Evolutionary conservation across 2,888 invertebrate genomes (phyloP).

Genomic region (Agrotis exclamationis): DNA sequence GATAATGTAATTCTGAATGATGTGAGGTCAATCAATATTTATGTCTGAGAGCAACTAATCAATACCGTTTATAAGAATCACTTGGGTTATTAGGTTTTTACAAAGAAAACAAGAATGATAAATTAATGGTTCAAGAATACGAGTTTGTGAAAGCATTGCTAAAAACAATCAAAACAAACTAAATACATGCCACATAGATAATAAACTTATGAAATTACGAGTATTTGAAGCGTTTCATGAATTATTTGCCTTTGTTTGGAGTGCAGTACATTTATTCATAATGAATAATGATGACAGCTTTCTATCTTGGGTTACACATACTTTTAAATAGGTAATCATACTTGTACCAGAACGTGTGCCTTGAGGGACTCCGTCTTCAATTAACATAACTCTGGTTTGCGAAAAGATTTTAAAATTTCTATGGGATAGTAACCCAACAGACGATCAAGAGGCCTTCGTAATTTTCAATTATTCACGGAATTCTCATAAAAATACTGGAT

Average conservation of each 20-base stretch:
- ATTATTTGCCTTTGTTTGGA: constrained; percentile 8
- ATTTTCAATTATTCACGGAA: constrained; percentile 42
- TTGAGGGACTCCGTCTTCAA: background rate
- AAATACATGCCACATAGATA: background rate
- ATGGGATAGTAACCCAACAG: background rate
- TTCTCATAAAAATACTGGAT: constrained; percentile 23
- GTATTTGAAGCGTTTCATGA: background rate
- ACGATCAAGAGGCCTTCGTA: constrained; percentile 3
- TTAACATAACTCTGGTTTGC: background rate
- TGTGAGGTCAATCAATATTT: background rate
- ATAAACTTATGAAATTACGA: background rate
- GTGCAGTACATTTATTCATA: background rate
- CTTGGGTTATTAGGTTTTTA: background rate
- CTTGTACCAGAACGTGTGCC: background rate
- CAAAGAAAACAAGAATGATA: constrained; percentile 14
- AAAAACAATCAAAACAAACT: background rate
- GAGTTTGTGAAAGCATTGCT: background rate
- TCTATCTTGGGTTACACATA: background rate
- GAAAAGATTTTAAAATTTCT: background rate
- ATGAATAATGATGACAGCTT: background rate
- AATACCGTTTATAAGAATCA: background rate
- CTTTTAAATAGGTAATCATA: background rate
- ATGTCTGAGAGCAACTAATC: constrained; percentile 1
- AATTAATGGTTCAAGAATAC: background rate
- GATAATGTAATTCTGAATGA: background rate